Evolutionary conservation across 2,888 invertebrate genomes (phyloP).

Genomic region (Drosophila demipolita): DNA sequence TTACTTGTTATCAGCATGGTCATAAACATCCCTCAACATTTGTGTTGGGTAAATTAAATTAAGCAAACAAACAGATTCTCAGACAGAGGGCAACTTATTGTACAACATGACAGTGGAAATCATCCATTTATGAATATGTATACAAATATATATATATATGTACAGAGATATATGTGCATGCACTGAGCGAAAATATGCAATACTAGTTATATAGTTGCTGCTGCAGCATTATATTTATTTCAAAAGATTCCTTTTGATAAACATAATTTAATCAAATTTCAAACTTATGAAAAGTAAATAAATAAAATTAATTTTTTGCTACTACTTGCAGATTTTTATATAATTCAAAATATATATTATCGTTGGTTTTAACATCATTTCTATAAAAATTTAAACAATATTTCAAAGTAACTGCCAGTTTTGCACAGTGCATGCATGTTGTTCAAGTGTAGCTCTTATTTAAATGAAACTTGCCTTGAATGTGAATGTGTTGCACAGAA

Average conservation of each 20-base stretch:
- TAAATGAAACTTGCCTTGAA: neutral
- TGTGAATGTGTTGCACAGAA: slow-evolving; percentile 6
- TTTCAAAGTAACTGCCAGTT: neutral
- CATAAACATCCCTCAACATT: slow-evolving; percentile 53
- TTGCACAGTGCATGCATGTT: slow-evolving; percentile 16
- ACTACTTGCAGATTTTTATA: neutral
- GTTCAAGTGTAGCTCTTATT: neutral
- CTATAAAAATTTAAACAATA: too few species aligned
- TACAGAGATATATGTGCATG: neutral
- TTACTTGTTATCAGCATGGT: slow-evolving; percentile 40
- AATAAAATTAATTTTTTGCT: neutral
- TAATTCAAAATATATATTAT: too few species aligned
- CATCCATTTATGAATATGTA: slow-evolving; percentile 50
- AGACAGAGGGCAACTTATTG: slow-evolving; percentile 52
- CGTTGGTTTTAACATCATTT: neutral
- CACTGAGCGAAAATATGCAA: slow-evolving; percentile 33
- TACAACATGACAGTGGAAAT: slow-evolving; percentile 50
- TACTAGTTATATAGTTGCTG: neutral
- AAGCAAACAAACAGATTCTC: slow-evolving; percentile 66
- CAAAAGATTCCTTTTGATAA: neutral
- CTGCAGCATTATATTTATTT: neutral
- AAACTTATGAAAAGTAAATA: neutral
- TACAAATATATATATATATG: neutral
- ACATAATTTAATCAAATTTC: neutral
- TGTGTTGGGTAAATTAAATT: slow-evolving; percentile 73